Base-by-base conservation (phyloP, 1,140 invertebrate species). In the Cheumatopsyche charites region DNA sequence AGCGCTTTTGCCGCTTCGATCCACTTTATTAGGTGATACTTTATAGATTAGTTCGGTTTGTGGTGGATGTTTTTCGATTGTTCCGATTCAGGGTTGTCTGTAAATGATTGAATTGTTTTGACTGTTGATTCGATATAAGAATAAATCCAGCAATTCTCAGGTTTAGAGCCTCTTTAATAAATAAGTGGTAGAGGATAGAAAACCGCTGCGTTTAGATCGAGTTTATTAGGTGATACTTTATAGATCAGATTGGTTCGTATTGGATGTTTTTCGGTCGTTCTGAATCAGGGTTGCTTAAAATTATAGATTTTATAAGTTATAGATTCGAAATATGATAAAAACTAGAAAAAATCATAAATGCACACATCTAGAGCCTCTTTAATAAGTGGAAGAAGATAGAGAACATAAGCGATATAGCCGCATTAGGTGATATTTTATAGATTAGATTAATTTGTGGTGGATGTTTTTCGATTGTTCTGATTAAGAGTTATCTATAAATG, bases 1-100 rank as follows among this genome's bases (percentile, higher is more conserved):
- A 1, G 36, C n/a, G 36, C 19, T 42, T 45, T 9, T 23, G 23
- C 17, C 19, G 19, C n/a, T n/a, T n/a, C n/a, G n/a, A n/a, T n/a
- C n/a, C n/a, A n/a, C n/a, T n/a, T n/a, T n/a, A 73, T 73, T 61
- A 73, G 71, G 71, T 73, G 71, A 73, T 73, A 67, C 71, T 73
- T 67, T 43, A 63, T 29, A 68, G 71, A 73, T 73, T 68, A 66
- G 62, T 43, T 66, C 62, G 21, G 45, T 47, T 66, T 42, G n/a
- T 43, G 45, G 42, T 43, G 62, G 41, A 17, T 66, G 62, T 43
- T 41, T 42, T 66, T n/a, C n/a, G 2, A 12, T 45, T 45, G 13
- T n/a, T n/a, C n/a, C n/a, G n/a, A n/a, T n/a, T n/a, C n/a, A n/a
- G n/a, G n/a, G n/a, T n/a, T n/a, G n/a, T n/a, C n/a, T n/a, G n/a